Conservation (phyloP, 2,797 vertebrate species). For the Eulemur mongoz region DNA sequence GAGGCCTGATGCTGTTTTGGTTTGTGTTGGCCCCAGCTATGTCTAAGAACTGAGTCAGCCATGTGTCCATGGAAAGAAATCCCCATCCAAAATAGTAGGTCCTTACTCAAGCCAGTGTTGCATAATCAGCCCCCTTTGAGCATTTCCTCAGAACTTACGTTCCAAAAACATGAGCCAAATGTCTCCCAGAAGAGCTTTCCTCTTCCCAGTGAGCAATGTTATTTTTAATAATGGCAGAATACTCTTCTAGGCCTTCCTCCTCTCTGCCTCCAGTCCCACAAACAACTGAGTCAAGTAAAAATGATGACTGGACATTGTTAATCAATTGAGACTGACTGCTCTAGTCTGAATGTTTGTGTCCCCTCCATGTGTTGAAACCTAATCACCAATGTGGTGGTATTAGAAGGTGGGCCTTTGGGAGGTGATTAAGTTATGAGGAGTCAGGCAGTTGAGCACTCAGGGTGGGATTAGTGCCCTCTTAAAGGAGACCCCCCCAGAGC, state of each 20-base stretch:
- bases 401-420: neutral
- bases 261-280: neutral
- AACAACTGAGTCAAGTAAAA: neutral
- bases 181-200: neutral
- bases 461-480: neutral
- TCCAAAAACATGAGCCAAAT: neutral
- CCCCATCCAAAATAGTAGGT: neutral
- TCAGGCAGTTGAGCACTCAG: neutral
- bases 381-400: neutral
- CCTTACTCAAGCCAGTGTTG: neutral
- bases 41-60: neutral
- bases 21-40: neutral
- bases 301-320: neutral
- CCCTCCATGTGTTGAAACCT: neutral
- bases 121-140: neutral
- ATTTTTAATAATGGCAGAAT: neutral
- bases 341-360: neutral
- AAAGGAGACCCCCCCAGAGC: neutral
- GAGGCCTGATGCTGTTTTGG: neutral
- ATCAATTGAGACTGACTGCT: neutral
- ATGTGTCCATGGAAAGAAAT: neutral
- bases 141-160: slow-evolving; percentile 22
- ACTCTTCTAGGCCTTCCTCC: neutral
- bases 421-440: neutral
- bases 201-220: neutral